A percentile compares a stretch with the other conserved stretches of the same genome.
Conservation (phyloP, 2,797 vertebrate species). For the Anniella stebbinsi region DNA sequence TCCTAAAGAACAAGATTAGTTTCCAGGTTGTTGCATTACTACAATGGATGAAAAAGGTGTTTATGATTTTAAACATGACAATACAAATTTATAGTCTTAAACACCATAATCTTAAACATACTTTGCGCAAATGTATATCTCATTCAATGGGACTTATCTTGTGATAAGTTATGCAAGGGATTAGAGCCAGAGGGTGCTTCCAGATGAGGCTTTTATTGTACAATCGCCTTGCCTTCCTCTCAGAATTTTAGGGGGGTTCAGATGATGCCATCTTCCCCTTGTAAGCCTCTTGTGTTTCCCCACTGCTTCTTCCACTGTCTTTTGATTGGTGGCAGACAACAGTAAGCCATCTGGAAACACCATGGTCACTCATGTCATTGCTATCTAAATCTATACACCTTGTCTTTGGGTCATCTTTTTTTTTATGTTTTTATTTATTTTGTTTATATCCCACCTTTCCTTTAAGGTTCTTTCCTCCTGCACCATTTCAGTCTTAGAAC, state of each 20-base stretch:
- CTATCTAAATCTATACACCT: background rate
- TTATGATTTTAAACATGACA: background rate
- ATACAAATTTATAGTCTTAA: background rate
- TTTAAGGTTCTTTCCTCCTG: too few species aligned
- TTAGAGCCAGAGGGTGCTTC: background rate
- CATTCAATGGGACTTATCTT: background rate
- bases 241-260: too few species aligned
- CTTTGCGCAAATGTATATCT: background rate
- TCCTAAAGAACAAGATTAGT: conserved; percentile 78
- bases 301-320: too few species aligned
- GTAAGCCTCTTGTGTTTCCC: too few species aligned
- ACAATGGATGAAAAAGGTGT: background rate
- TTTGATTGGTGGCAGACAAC: too few species aligned
- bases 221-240: too few species aligned
- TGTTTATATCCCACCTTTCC: too few species aligned
- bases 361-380: background rate
- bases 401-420: background rate
- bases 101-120: background rate
- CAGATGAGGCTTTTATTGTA: too few species aligned
- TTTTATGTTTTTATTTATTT: too few species aligned
- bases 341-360: too few species aligned
- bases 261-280: too few species aligned
- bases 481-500: too few species aligned
- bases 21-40: background rate
- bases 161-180: background rate